These are phyloP conservation scores for Tetrao urogallus DNA, from an alignment of 2,113 vertebrate species.

Conservation along the genomic window DNA sequence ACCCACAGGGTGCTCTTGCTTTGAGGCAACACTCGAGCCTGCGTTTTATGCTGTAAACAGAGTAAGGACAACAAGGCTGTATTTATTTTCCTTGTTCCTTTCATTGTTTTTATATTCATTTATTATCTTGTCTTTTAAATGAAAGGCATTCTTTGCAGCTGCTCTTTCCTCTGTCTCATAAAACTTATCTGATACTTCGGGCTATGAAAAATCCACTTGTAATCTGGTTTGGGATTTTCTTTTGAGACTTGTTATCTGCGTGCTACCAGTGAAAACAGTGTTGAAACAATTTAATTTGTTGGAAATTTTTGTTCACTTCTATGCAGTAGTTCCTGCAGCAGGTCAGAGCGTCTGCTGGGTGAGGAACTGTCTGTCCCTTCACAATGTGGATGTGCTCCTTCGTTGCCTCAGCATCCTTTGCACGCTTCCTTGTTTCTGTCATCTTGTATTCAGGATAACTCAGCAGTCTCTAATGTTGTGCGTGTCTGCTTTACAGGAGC, in stretches of 20 bases:
- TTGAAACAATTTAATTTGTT: constrained; percentile 52
- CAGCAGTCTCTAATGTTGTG: neutral
- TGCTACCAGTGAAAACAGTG: constrained; percentile 31
- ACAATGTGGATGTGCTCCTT: neutral
- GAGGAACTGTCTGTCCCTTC: neutral
- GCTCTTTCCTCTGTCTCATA: constrained; percentile 41
- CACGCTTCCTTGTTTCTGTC: neutral
- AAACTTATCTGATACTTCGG: constrained; percentile 34
- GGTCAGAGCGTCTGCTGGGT: neutral
- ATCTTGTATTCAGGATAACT: neutral
- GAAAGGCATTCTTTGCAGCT: constrained; percentile 39
- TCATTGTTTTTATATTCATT: constrained; percentile 28
- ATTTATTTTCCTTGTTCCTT: constrained; percentile 40
- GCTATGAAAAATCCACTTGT: constrained; percentile 46
- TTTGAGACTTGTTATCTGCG: constrained; percentile 45
- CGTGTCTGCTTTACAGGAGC: neutral
- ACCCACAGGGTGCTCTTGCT: neutral
- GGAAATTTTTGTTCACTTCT: constrained; percentile 38
- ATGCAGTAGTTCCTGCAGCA: neutral
- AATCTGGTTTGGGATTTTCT: constrained; percentile 60
- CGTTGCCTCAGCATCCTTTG: neutral
- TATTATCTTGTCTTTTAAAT: constrained; percentile 49
- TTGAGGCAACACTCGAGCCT: neutral
- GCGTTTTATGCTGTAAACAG: neutral
- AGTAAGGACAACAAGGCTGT: constrained; percentile 19